Conservation (phyloP, 2,113 vertebrate genomes). For the Mastomys coucha region DNA sequence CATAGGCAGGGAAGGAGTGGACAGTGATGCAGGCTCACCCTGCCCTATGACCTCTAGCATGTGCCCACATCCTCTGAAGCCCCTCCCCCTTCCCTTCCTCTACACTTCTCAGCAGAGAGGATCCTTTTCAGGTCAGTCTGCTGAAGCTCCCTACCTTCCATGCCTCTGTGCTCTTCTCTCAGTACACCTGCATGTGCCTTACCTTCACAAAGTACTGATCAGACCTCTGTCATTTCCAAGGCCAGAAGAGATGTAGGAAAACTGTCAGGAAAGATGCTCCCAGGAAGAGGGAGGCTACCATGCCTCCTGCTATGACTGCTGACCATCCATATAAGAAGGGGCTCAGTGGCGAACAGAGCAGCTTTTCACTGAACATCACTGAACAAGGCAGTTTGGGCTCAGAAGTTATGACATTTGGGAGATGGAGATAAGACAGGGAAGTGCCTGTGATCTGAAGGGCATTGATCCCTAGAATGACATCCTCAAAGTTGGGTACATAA, state of each 20-base stretch:
- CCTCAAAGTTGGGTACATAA: no score
- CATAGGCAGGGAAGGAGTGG: no score
- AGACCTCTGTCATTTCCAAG: rapidly evolving
- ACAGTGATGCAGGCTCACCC: no score
- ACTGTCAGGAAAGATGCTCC: background rate
- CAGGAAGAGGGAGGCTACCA: background rate
- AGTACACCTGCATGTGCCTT: background rate
- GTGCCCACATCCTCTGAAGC: no score
- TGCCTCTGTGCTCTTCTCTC: background rate
- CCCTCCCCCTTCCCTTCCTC: no score
- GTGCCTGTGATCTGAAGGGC: no score
- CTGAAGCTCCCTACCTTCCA: background rate
- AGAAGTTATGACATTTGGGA: background rate
- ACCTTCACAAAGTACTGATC: background rate
- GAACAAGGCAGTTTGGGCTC: background rate
- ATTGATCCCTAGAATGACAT: no score
- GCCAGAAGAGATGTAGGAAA: rapidly evolving
- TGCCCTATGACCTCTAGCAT: no score
- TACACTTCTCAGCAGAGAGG: no score
- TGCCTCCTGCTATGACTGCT: background rate
- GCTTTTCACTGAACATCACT: background rate
- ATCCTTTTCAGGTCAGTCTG: no score
- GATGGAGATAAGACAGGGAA: no score
- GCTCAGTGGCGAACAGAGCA: background rate
- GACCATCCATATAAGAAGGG: background rate